Percentiles rank a stretch among this genome's conserved stretches.
Conservation (phyloP, 2,797 vertebrate genomes). For the Microtus obscurus region DNA sequence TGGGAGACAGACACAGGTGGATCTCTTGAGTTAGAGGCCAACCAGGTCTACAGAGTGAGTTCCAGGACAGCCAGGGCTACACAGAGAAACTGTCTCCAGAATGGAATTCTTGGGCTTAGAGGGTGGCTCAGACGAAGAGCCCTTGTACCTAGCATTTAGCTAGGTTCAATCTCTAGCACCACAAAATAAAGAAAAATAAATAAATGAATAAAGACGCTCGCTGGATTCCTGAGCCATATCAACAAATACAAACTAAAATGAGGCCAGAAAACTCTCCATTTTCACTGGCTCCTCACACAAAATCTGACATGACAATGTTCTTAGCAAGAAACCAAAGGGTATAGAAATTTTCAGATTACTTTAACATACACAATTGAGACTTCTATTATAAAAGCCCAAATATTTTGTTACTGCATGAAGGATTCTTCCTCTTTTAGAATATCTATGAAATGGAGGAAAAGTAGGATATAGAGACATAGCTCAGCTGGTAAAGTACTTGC, state of each 20-base stretch:
- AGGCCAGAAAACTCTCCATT: slow-evolving; percentile 31
- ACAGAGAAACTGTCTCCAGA: not conserved
- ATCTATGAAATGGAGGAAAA: not conserved
- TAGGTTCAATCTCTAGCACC: not conserved
- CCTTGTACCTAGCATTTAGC: not conserved
- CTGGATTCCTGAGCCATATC: not conserved
- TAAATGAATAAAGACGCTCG: not conserved
- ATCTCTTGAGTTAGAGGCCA: not conserved
- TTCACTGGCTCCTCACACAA: slow-evolving; percentile 42
- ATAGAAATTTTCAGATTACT: slow-evolving; percentile 46
- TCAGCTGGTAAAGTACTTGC: not conserved
- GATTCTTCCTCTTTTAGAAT: slow-evolving; percentile 36
- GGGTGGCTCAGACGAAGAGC: not conserved
- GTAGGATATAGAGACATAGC: not conserved
- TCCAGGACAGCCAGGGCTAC: not conserved
- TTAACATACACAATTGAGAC: slow-evolving; percentile 40
- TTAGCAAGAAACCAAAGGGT: slow-evolving; percentile 12
- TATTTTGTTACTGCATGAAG: not conserved
- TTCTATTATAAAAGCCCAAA: slow-evolving; percentile 28
- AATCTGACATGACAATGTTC: not conserved
- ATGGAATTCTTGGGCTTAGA: not conserved
- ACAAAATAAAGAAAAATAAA: not conserved
- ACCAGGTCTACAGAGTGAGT: not conserved
- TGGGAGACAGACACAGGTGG: not conserved
- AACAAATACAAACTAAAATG: not conserved